These are phyloP conservation scores for Dryoscopus gambensis DNA, from an alignment of 2,113 vertebrate species.

Conservation along the genomic window DNA sequence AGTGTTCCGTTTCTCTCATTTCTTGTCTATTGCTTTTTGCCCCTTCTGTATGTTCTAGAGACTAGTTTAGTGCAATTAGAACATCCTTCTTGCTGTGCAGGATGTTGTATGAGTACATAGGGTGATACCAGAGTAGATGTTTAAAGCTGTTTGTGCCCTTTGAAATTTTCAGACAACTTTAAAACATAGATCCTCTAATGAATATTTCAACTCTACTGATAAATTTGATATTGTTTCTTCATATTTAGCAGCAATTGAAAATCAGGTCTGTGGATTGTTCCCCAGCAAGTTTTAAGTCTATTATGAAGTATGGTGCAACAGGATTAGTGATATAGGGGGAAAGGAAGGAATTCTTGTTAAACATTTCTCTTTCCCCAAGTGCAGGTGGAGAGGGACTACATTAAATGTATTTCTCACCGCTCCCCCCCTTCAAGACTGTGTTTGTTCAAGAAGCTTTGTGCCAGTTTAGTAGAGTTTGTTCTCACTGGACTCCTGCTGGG, in stretches of 20 bases:
- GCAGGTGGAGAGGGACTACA: background rate
- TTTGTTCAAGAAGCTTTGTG: background rate
- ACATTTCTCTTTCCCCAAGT: background rate
- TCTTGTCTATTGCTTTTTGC: background rate
- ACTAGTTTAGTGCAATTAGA: background rate
- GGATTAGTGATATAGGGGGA: background rate
- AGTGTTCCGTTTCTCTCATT: background rate
- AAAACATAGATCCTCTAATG: background rate
- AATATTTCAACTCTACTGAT: background rate
- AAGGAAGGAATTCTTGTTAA: background rate
- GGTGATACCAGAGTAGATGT: background rate
- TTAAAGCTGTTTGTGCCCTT: background rate
- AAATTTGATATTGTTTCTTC: background rate
- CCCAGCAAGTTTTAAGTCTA: background rate
- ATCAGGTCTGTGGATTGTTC: background rate
- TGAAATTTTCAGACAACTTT: background rate
- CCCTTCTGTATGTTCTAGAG: background rate
- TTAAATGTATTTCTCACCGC: fast-evolving
- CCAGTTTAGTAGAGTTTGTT: background rate
- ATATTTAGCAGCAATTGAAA: background rate
- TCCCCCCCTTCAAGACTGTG: background rate
- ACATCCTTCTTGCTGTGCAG: background rate
- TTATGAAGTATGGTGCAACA: background rate
- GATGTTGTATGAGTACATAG: background rate
- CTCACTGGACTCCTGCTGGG: background rate